phyloP scores from a whole-genome alignment of 1,140 invertebrate genomes.

The Neelides sp. region DNA sequence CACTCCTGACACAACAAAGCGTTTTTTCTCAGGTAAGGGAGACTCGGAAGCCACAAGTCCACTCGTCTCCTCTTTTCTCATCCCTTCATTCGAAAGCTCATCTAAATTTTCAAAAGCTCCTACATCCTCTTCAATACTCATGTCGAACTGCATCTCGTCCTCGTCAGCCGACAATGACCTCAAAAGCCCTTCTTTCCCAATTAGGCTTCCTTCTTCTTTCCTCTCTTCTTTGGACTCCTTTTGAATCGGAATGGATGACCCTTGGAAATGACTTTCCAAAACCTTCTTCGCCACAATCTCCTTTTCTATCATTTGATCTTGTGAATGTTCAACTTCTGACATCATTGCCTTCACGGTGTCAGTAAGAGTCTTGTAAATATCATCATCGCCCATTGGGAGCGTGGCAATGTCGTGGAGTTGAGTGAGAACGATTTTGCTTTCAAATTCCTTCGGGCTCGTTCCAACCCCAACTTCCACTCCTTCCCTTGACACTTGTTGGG shows the following conservation, averaged over 20 bases:
- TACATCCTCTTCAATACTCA: slow-evolving; percentile 27
- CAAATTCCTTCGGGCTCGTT: slow-evolving; percentile 18
- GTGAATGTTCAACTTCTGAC: background rate
- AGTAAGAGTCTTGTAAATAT: slow-evolving; percentile 24
- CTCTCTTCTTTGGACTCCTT: slow-evolving; percentile 5
- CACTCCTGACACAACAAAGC: no score
- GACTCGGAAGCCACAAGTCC: no score
- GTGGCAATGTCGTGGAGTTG: slow-evolving; percentile 23
- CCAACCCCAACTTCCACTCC: slow-evolving; percentile 15
- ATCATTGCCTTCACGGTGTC: slow-evolving; percentile 1
- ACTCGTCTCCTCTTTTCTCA: background rate
- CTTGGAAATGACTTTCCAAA: no score
- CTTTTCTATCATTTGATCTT: background rate
- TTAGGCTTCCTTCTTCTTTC: slow-evolving; percentile 1
- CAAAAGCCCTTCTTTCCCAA: background rate
- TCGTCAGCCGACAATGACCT: slow-evolving; percentile 11
- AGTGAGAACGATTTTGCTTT: slow-evolving; percentile 21
- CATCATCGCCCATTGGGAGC: slow-evolving; percentile 20
- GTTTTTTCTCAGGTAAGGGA: no score
- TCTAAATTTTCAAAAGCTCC: background rate
- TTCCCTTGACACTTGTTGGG: slow-evolving; percentile 19
- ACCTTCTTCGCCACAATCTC: no score
- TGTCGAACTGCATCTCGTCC: slow-evolving; percentile 29
- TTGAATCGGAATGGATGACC: no score
- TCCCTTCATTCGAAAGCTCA: background rate